Evolutionary conservation across 2,797 vertebrate species (phyloP).

Genomic region (Micrastur ruficollis): DNA sequence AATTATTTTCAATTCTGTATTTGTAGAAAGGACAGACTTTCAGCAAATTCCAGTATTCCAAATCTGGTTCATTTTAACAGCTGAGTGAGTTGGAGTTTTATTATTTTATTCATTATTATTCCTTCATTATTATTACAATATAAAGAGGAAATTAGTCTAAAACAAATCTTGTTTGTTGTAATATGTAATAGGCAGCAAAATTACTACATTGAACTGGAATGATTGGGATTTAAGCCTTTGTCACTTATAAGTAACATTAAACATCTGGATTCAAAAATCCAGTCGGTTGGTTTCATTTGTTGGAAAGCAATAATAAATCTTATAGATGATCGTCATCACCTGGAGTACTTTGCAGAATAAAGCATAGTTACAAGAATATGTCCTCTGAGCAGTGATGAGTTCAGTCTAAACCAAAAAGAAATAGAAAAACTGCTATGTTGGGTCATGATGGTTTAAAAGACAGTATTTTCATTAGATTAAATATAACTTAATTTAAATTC

Average conservation of each 20-base stretch:
- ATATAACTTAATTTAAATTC: not conserved
- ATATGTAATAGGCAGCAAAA: not conserved
- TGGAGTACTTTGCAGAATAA: not conserved
- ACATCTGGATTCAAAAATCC: not conserved
- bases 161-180: not conserved
- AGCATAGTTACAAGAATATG: not conserved
- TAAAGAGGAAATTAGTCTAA: not conserved
- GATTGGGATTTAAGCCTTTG: not conserved
- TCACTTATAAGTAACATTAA: not conserved
- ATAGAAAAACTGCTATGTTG: not conserved
- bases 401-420: not conserved
- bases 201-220: not conserved
- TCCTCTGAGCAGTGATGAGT: not conserved
- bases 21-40: not conserved
- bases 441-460: not conserved
- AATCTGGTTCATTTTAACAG: not conserved
- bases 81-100: not conserved
- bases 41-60: not conserved
- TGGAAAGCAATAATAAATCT: not conserved
- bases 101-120: not conserved
- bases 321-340: not conserved
- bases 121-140: not conserved
- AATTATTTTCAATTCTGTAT: not conserved
- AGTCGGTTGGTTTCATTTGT: rapidly evolving
- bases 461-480: not conserved